phyloP scores from a whole-genome alignment of 1,140 invertebrate genomes.

The Lethocerus indicus region DNA sequence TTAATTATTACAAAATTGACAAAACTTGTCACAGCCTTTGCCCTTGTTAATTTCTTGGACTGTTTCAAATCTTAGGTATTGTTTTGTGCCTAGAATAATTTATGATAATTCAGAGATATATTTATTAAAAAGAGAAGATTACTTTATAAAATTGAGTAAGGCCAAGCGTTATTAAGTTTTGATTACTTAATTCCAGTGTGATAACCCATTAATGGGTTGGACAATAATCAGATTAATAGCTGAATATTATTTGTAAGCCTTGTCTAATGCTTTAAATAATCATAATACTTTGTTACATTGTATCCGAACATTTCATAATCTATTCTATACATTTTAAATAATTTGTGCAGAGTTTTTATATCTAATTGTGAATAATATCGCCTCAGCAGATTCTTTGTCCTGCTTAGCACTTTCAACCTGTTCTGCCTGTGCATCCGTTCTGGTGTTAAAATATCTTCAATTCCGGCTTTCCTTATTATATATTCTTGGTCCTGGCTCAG shows the following conservation, averaged over 20 bases:
- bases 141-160: too few relatives aligned
- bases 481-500: conserved; percentile 64
- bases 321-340: conserved; percentile 67
- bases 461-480: conserved; percentile 52
- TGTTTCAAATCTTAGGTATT: too few relatives aligned
- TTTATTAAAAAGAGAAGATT: too few relatives aligned
- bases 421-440: conserved; percentile 46
- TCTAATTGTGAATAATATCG: conserved; percentile 58
- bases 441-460: conserved; percentile 55
- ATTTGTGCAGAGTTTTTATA: conserved; percentile 48
- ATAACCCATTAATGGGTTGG: too few relatives aligned
- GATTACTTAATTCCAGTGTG: too few relatives aligned
- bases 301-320: conserved; percentile 77
- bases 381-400: conserved; percentile 41
- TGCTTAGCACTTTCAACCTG: conserved; percentile 44
- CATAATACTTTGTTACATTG: conserved; percentile 20
- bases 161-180: too few relatives aligned
- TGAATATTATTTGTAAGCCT: neutral
- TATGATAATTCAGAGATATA: too few relatives aligned
- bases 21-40: too few relatives aligned
- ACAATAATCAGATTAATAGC: too few relatives aligned
- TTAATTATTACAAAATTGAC: too few relatives aligned
- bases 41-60: too few relatives aligned
- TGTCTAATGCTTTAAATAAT: conserved; percentile 6
- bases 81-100: too few relatives aligned